Conservation (phyloP, 2,888 invertebrate species). For the Lasiommata megera region DNA sequence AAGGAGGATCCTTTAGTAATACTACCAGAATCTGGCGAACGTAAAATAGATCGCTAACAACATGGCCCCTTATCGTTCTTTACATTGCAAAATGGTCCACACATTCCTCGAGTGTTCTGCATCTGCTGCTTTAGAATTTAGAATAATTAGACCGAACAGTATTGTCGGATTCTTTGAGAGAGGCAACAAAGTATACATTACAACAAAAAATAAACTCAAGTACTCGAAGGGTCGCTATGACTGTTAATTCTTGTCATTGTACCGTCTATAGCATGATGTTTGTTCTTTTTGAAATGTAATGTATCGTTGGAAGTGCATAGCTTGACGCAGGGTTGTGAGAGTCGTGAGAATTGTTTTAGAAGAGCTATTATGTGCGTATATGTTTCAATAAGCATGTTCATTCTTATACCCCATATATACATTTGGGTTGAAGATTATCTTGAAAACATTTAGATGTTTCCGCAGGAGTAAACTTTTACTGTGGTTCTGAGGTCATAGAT, state of each 20-base stretch:
- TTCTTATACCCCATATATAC: no score
- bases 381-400: not conserved
- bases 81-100: not conserved
- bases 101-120: slow-evolving; percentile 6
- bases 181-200: slow-evolving; percentile 74
- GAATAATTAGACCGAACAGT: slow-evolving; percentile 73
- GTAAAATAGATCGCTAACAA: not conserved
- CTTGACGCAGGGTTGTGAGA: slow-evolving; percentile 54
- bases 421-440: no score
- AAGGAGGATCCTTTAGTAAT: no score
- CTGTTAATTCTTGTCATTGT: slow-evolving; percentile 76
- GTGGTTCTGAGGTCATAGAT: no score
- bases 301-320: slow-evolving; percentile 42
- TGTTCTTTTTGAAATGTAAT: slow-evolving; percentile 46
- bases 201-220: slow-evolving; percentile 63
- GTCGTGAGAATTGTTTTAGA: slow-evolving; percentile 61
- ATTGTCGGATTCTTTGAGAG: slow-evolving; percentile 52
- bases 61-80: not conserved
- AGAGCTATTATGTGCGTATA: not conserved
- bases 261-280: slow-evolving; percentile 47
- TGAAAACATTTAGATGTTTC: no score
- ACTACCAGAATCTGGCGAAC: no score
- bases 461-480: no score
- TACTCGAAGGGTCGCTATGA: slow-evolving; percentile 59
- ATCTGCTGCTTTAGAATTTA: slow-evolving; percentile 44